Conservation (phyloP, 2,797 vertebrate genomes). For the Sciurus vulgaris region DNA sequence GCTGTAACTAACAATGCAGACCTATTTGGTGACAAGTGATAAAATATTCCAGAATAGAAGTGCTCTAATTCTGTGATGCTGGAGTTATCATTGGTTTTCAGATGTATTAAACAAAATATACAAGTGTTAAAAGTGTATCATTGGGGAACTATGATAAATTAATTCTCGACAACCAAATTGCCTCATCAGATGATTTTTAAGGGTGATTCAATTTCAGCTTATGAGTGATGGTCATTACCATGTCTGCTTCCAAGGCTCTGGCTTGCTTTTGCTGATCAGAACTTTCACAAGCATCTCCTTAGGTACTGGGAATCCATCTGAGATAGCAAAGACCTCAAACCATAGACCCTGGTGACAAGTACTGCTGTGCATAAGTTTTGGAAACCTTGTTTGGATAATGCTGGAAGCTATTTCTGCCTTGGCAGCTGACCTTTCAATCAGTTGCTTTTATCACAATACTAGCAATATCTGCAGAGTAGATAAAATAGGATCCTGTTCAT, state of each 20-base stretch:
- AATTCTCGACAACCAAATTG: constrained; percentile 79
- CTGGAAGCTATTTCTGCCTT: constrained; percentile 88
- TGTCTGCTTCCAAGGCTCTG: constrained; percentile 82
- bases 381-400: constrained; percentile 86
- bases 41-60: constrained; percentile 85
- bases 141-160: constrained; percentile 75
- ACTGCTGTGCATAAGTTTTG: constrained; percentile 87
- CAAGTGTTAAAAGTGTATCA: constrained; percentile 82
- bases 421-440: constrained; percentile 89
- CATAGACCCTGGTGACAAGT: constrained; percentile 86
- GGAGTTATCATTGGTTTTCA: constrained; percentile 82
- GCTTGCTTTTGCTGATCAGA: constrained; percentile 80
- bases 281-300: constrained; percentile 87
- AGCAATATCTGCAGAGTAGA: constrained; percentile 86
- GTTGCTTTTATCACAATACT: constrained; percentile 86
- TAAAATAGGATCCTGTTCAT: constrained; percentile 82
- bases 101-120: constrained; percentile 86
- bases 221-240: constrained; percentile 73
- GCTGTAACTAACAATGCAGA: constrained; percentile 85
- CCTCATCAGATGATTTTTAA: constrained; percentile 64
- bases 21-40: constrained; percentile 84
- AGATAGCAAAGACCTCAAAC: constrained; percentile 85
- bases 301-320: constrained; percentile 80
- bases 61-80: constrained; percentile 78
- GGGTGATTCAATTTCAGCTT: constrained; percentile 68